Evolutionary conservation across 2,797 vertebrate species (phyloP).

Genomic region (Poecilia wingei): DNA sequence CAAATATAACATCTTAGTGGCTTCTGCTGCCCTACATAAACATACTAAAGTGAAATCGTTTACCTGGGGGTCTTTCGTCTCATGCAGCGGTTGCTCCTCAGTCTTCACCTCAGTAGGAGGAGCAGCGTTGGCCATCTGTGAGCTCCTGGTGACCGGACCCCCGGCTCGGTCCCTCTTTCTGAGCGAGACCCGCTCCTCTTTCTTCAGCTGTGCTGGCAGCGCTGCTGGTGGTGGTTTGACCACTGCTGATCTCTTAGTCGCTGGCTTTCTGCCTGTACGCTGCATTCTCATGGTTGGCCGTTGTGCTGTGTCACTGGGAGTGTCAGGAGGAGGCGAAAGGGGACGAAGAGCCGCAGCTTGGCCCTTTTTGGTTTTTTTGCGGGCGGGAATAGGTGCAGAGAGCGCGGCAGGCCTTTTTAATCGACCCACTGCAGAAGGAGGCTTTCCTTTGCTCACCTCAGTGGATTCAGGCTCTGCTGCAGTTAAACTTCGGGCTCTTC

Average conservation of each 20-base stretch:
- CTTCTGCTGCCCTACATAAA: neutral
- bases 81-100: slow-evolving; percentile 84
- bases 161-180: slow-evolving; percentile 87
- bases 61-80: slow-evolving; percentile 89
- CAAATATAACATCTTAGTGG: too few species aligned
- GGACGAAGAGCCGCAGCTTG: slow-evolving; percentile 63
- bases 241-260: slow-evolving; percentile 82
- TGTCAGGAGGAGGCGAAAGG: slow-evolving; percentile 71
- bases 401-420: slow-evolving; percentile 72
- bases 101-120: slow-evolving; percentile 82
- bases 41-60: neutral
- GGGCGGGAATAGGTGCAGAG: slow-evolving; percentile 50
- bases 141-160: slow-evolving; percentile 92
- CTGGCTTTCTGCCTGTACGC: slow-evolving; percentile 73
- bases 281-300: slow-evolving; percentile 83
- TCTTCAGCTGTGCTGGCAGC: slow-evolving; percentile 76
- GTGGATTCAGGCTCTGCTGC: slow-evolving; percentile 66
- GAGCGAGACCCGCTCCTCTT: slow-evolving; percentile 86
- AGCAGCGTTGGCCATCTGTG: slow-evolving; percentile 85
- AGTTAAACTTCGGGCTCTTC: slow-evolving; percentile 87
- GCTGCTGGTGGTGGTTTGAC: slow-evolving; percentile 71
- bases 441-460: slow-evolving; percentile 76
- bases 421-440: slow-evolving; percentile 63
- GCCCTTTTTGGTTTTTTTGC: slow-evolving; percentile 82
- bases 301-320: slow-evolving; percentile 72